phyloP scores from a whole-genome alignment of 2,797 vertebrate species.

The Rhinatrema bivittatum region DNA sequence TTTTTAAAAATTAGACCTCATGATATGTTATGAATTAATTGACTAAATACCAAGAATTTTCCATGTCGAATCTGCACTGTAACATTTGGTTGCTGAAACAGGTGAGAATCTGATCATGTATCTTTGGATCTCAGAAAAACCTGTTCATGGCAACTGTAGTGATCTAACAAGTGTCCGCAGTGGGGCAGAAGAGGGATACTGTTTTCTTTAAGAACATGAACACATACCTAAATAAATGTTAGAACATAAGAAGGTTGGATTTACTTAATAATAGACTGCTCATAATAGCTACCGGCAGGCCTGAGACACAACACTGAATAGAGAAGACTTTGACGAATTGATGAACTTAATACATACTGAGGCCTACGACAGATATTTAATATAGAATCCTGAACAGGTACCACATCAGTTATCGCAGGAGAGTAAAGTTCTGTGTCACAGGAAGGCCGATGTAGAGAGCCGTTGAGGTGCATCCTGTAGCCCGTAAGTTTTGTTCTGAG shows the following conservation, averaged over 20 bases:
- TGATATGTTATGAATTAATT: too few relatives aligned
- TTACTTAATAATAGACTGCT: constrained; percentile 20
- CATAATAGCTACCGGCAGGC: constrained; percentile 15
- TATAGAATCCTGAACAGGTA: constrained; percentile 17
- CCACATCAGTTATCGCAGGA: constrained; percentile 25
- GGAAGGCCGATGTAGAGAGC: constrained; percentile 18
- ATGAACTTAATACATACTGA: background rate
- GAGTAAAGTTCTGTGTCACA: constrained; percentile 29
- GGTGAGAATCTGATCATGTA: background rate
- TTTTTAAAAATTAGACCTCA: too few relatives aligned
- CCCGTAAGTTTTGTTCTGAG: constrained; percentile 23
- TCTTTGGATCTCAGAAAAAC: constrained; percentile 9
- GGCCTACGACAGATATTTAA: constrained; percentile 22
- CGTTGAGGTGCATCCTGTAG: background rate
- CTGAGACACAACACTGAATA: constrained; percentile 14
- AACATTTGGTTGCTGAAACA: background rate
- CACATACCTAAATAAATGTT: constrained; percentile 35
- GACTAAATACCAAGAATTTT: too few relatives aligned
- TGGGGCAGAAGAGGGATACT: constrained; percentile 32
- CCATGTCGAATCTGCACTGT: constrained; percentile 5
- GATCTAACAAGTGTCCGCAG: background rate
- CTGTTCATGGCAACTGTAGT: constrained; percentile 5
- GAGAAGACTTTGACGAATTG: constrained; percentile 15
- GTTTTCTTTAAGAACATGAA: constrained; percentile 28
- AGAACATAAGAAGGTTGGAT: constrained; percentile 36